phyloP scores from a whole-genome alignment of 2,113 vertebrate genomes.

The Azemiops feae region DNA sequence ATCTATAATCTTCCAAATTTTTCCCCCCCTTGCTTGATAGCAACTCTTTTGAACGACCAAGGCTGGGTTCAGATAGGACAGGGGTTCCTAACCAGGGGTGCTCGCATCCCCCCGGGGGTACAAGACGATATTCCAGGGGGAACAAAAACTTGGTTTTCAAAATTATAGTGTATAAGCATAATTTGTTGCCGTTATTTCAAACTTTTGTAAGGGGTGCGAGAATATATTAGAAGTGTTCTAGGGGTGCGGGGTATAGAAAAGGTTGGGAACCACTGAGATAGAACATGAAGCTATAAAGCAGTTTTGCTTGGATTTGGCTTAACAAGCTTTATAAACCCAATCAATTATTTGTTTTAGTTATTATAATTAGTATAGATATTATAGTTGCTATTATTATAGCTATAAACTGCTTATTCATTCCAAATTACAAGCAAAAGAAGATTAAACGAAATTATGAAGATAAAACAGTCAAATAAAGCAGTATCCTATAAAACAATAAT shows the following conservation, averaged over 20 bases:
- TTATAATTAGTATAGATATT: neutral
- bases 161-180: too few species aligned
- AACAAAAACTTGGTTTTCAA: too few species aligned
- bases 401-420: neutral
- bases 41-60: neutral
- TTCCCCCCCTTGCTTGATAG: neutral
- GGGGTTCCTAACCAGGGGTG: too few species aligned
- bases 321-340: neutral
- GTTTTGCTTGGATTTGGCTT: neutral
- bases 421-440: neutral
- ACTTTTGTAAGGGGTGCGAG: too few species aligned
- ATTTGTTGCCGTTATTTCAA: too few species aligned
- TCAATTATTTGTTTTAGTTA: neutral
- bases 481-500: neutral
- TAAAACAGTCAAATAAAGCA: neutral
- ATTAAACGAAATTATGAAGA: neutral
- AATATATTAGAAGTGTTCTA: too few species aligned
- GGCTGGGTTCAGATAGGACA: neutral
- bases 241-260: too few species aligned
- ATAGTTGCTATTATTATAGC: neutral
- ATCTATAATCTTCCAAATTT: neutral
- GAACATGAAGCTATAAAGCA: neutral
- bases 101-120: too few species aligned
- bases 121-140: too few species aligned
- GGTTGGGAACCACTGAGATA: too few species aligned